Base-by-base conservation (phyloP, 1,140 invertebrate species). In the Philotrypesis tridentata region DNA sequence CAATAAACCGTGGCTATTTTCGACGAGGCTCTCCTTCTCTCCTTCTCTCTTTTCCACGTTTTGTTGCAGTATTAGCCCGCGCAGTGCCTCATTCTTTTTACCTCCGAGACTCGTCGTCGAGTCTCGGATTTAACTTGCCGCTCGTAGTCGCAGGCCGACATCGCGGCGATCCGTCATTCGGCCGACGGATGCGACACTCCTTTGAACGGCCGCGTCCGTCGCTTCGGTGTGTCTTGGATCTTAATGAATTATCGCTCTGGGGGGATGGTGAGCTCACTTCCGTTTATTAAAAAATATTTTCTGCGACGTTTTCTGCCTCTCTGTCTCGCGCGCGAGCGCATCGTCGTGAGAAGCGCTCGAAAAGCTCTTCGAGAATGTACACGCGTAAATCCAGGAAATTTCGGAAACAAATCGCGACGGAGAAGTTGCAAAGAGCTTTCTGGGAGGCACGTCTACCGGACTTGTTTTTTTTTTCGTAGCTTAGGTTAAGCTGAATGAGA, bases 1-100 rank as follows among this genome's bases (percentile, higher is more conserved):
- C 80, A 85, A 86, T 82, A 84, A 85, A 83, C 37, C n/a, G 27
- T 21, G 8, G 74, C 55, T 88, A 87, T 87, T 85, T 85, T 77
- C 12, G 55, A 4, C 27, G 9, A 9, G 0, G 14, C 48, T 71
- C n/a, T n/a, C n/a, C n/a, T n/a, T n/a, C n/a, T n/a, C n/a, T n/a
- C n/a, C n/a, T n/a, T n/a, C n/a, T 55, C 43, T 37, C 77, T 48
- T 37, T 37, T 11, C 29, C 63, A 23, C 77, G n/a, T 55, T 55
- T n/a, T 65, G 33, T 63, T 40, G n/a, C 55, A 65, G 21, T 5
- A 1, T 4, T 21, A 11, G 60, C n/a, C 1, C 60, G 60, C 25
- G 25, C 61, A 8, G n/a, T 25, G 61, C 61, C 12, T 8, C 17
- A n/a, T 31, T 33, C 67, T 33, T 23, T 55, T 29, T 68, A 21